These are phyloP conservation scores for Phalacrocorax aristotelis DNA, from an alignment of 2,113 vertebrate genomes.

Conservation along the genomic window DNA sequence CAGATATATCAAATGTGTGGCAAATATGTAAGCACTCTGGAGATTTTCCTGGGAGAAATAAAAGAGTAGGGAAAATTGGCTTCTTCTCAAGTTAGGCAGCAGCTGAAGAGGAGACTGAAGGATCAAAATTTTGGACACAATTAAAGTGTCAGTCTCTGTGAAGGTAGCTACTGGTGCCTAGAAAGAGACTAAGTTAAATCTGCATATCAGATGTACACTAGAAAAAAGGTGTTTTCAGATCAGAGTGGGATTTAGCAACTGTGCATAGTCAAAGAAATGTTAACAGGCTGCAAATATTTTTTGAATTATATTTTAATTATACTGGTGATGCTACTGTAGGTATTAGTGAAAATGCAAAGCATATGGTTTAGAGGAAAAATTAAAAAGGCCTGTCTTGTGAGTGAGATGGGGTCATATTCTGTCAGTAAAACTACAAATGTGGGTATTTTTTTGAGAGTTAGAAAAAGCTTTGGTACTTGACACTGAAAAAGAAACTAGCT, in stretches of 20 bases:
- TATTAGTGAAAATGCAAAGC: conserved; percentile 19
- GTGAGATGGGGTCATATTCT: neutral
- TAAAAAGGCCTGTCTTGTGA: neutral
- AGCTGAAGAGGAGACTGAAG: neutral
- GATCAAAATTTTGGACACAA: neutral
- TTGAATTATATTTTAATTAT: neutral
- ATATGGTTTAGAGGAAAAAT: neutral
- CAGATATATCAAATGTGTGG: neutral
- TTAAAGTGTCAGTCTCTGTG: neutral
- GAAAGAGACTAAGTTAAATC: conserved; percentile 8
- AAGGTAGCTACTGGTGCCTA: neutral
- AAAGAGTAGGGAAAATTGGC: neutral
- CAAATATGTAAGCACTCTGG: neutral
- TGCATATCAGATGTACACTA: neutral
- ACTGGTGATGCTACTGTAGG: neutral
- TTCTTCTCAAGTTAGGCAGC: neutral
- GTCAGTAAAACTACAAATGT: neutral
- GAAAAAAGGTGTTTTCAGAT: neutral
- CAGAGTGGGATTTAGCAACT: neutral
- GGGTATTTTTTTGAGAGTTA: neutral
- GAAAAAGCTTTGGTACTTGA: neutral
- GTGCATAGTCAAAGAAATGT: neutral
- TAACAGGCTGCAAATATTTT: neutral
- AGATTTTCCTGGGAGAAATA: neutral
- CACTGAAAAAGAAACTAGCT: neutral